Evolutionary conservation across 2,797 vertebrate species (phyloP).

Genomic region (Protosalanx chinensis): DNA sequence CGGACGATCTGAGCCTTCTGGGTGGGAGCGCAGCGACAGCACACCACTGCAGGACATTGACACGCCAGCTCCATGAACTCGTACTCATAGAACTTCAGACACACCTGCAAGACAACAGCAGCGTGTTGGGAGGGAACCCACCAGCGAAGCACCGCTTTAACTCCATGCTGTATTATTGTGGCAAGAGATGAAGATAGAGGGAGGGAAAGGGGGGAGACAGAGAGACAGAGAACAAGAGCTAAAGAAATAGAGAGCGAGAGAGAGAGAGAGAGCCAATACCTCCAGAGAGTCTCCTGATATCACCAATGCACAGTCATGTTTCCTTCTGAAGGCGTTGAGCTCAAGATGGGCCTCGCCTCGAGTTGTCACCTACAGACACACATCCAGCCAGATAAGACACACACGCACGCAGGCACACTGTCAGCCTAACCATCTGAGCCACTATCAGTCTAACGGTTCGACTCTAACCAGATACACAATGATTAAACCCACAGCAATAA

Average conservation of each 20-base stretch:
- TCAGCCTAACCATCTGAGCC: not conserved
- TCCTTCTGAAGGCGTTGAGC: conserved; percentile 94
- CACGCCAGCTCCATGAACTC: conserved; percentile 98
- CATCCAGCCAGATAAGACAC: conserved; percentile 12
- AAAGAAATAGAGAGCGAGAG: conserved; percentile 27
- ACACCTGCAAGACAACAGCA: conserved; percentile 70
- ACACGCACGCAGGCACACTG: conserved; percentile 27
- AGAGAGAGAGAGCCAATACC: conserved; percentile 67
- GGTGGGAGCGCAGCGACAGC: conserved; percentile 93
- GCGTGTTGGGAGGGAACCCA: no score
- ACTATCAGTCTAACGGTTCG: conserved; percentile 31
- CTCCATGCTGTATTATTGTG: no score
- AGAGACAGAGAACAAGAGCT: conserved; percentile 5
- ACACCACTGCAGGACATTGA: conserved; percentile 93
- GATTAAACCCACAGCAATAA: conserved; percentile 46
- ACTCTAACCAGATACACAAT: not conserved
- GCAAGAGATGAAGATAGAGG: not conserved
- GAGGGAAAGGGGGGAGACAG: conserved; percentile 3
- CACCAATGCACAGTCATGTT: conserved; percentile 94
- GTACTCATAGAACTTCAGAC: conserved; percentile 94
- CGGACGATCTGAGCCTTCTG: conserved; percentile 97
- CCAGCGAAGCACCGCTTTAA: no score
- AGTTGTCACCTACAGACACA: conserved; percentile 83
- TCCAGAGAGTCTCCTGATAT: conserved; percentile 96
- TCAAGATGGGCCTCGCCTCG: conserved; percentile 95